Base-by-base conservation (phyloP, 92 coral and sea anemone genomes). In the Pocillopora grandis region DNA sequence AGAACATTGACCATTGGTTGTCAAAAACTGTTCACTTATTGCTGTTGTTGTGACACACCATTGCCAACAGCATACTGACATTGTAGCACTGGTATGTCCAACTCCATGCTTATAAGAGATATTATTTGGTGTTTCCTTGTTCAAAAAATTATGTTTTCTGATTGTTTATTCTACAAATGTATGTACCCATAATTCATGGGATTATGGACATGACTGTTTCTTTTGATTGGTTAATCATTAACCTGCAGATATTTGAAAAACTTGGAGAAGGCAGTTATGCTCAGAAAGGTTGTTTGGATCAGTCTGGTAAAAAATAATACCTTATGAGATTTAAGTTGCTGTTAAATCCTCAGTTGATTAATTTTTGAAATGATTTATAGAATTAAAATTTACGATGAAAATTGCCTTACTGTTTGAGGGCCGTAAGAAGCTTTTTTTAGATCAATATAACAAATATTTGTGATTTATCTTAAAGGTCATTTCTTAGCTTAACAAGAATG, bases 21-120 rank as follows among this genome's bases (percentile, higher is more conserved):
- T 42, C 49, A 42, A 42, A 42, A 42, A 42, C 49, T 42, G 49
- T 42, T 42, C 49, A 42, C 49, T 42, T 23, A 23, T 23, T 23
- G 27, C 27, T 23, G 27, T 23, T 23, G 27, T 23, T 23, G 27
- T 23, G 27, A 23, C 27, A 23, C 27, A 23, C 27, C 27, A 23
- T 42, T 42, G 75, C 35, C 62, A 73, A 73, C 52, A 48, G 77
- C 60, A 73, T 73, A 73, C 61, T 73, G 77, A 73, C 77, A 73
- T 73, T 73, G 77, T 73, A 52, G 77, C 77, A 73, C 77, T 73
- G 77, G 77, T 73, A 73, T 37, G 77, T 73, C 77, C 71, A 66
- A 66, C 71, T 66, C 71, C 77, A 73, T 73, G 60, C 77, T 73
- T 48, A 73, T 37, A 37, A 49, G 77, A 73, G 62, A 73, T 37